These are phyloP conservation scores for Hirudinaria manillensis DNA, from an alignment of 2,888 invertebrate species.

Conservation along the genomic window DNA sequence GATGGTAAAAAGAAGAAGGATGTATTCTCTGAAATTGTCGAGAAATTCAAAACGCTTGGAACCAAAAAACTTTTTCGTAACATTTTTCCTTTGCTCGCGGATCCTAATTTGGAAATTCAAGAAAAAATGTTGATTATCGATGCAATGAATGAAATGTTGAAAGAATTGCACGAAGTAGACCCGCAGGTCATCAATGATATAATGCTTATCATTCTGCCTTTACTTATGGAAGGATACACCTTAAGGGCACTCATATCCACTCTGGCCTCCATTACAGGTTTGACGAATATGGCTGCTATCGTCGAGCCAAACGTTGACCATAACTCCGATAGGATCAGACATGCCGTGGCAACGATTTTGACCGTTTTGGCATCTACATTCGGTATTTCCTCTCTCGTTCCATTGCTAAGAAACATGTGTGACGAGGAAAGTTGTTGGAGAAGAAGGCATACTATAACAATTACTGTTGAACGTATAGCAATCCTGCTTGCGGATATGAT, in stretches of 20 bases:
- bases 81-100: slow-evolving; percentile 96
- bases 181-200: slow-evolving; percentile 99
- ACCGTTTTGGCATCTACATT: slow-evolving; percentile 99
- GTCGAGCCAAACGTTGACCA: slow-evolving; percentile 99
- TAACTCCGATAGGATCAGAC: slow-evolving; percentile 96
- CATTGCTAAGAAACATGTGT: slow-evolving; percentile 93
- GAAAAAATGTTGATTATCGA: slow-evolving; percentile 96
- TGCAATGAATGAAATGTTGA: slow-evolving; percentile 87
- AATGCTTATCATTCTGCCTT: slow-evolving; percentile 94
- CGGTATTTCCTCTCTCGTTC: slow-evolving; percentile 97
- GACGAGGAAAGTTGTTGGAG: slow-evolving; percentile 99
- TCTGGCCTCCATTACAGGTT: slow-evolving; percentile 94
- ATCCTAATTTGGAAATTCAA: slow-evolving; percentile 96
- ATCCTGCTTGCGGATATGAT: slow-evolving; percentile 99
- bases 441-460: slow-evolving; percentile 77
- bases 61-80: slow-evolving; percentile 98
- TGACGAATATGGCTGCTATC: slow-evolving; percentile 99
- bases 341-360: slow-evolving; percentile 97
- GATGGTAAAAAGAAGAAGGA: too few species aligned
- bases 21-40: slow-evolving; percentile 91
- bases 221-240: slow-evolving; percentile 98
- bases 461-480: slow-evolving; percentile 99
- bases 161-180: slow-evolving; percentile 95
- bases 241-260: slow-evolving; percentile 99
- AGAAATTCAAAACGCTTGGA: slow-evolving; percentile 95